A percentile compares a stretch with the other conserved stretches of the same genome.
Evolutionary conservation across 1,140 invertebrate genomes (phyloP).

Genomic region (Diploscapter pachys): DNA sequence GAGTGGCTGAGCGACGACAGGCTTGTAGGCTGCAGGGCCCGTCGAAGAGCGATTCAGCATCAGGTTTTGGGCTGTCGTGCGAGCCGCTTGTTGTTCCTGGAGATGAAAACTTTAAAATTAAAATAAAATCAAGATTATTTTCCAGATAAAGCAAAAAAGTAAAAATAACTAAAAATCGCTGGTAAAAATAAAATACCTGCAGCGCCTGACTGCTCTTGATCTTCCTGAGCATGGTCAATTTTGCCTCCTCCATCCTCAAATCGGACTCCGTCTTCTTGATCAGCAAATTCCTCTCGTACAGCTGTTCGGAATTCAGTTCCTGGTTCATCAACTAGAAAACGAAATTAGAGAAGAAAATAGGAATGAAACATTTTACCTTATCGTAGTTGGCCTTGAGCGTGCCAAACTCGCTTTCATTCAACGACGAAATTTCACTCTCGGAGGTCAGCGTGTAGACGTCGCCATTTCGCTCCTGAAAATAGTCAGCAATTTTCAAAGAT

Average conservation of each 20-base stretch:
- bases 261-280: slow-evolving; percentile 42
- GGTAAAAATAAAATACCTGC: slow-evolving; percentile 5
- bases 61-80: background rate
- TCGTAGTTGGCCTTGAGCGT: slow-evolving; percentile 40
- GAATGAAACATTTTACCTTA: slow-evolving; percentile 1
- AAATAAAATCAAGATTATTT: slow-evolving; percentile 3
- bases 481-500: background rate
- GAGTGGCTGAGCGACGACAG: slow-evolving; percentile 32
- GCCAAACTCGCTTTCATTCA: slow-evolving; percentile 45
- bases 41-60: background rate
- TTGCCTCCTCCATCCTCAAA: slow-evolving; percentile 49
- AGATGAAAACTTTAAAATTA: slow-evolving; percentile 1
- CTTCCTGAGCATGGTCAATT: slow-evolving; percentile 50
- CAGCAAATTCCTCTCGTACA: slow-evolving; percentile 42
- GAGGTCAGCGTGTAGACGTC: slow-evolving; percentile 41
- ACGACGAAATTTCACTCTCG: slow-evolving; percentile 54
- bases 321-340: background rate
- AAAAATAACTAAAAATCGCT: background rate
- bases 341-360: too few species aligned
- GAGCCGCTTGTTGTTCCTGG: too few species aligned
- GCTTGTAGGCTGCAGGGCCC: slow-evolving; percentile 49
- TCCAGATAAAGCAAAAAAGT: background rate
- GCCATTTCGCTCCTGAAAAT: slow-evolving; percentile 7
- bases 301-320: slow-evolving; percentile 37
- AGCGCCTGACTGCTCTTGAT: slow-evolving; percentile 15